Evolutionary conservation across 2,113 vertebrate genomes (phyloP).

Genomic region (Dolichotis patagonum): DNA sequence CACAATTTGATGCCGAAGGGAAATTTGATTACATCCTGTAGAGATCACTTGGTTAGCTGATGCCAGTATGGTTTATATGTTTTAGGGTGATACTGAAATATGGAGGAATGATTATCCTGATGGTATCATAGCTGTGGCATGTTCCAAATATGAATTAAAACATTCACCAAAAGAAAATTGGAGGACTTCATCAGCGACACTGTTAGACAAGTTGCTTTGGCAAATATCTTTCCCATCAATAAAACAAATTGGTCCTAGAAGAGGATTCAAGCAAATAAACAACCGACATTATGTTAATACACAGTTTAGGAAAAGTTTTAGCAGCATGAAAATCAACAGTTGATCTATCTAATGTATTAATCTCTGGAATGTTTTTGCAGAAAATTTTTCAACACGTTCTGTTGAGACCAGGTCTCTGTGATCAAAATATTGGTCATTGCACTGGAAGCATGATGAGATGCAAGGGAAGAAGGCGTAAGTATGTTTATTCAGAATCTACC

Average conservation of each 20-base stretch:
- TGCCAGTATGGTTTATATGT: slow-evolving; percentile 97
- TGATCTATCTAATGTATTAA: not conserved
- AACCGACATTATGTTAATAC: not conserved
- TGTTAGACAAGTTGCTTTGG: not conserved
- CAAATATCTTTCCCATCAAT: too few species aligned
- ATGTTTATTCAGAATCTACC: slow-evolving; percentile 96
- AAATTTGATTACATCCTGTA: too few species aligned
- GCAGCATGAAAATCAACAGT: not conserved
- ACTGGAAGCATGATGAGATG: slow-evolving; percentile 91
- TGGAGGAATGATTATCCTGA: slow-evolving; percentile 96
- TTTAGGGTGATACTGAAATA: slow-evolving; percentile 96
- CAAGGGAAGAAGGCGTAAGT: slow-evolving; percentile 91
- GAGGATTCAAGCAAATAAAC: not conserved
- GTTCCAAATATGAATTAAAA: slow-evolving; percentile 94
- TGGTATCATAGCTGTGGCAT: slow-evolving; percentile 94
- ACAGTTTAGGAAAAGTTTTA: not conserved
- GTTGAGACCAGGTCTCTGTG: slow-evolving; percentile 89
- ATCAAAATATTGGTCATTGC: slow-evolving; percentile 95
- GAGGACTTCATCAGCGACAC: not conserved
- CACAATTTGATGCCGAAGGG: too few species aligned
- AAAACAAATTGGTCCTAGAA: not conserved
- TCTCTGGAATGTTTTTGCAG: slow-evolving; percentile 84
- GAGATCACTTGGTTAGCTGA: slow-evolving; percentile 97
- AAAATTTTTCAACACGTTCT: slow-evolving; percentile 90
- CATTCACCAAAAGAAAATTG: not conserved